phyloP scores from a whole-genome alignment of 2,888 invertebrate genomes.

The Meiosimyza platycephala region DNA sequence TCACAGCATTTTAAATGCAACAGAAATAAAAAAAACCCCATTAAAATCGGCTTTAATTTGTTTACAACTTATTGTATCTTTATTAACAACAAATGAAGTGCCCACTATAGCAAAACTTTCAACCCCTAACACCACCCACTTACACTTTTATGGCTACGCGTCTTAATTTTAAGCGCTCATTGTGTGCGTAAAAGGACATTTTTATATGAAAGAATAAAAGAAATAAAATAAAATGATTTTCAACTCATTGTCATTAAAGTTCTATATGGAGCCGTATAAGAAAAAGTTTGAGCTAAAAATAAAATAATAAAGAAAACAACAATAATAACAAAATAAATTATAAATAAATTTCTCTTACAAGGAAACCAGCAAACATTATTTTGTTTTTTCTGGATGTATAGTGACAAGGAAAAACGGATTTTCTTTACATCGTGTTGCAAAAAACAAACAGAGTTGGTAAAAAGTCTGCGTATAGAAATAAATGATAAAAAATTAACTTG shows the following conservation, averaged over 20 bases:
- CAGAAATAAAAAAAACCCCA: neutral
- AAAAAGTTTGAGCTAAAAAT: too few relatives aligned
- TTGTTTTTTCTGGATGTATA: too few relatives aligned
- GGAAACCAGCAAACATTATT: neutral
- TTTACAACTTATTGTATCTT: neutral
- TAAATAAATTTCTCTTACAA: slow-evolving; percentile 4
- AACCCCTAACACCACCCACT: neutral
- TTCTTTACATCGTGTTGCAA: too few relatives aligned
- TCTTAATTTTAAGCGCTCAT: too few relatives aligned
- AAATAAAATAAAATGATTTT: slow-evolving; percentile 18
- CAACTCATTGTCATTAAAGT: neutral
- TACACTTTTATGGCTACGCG: neutral
- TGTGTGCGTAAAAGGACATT: neutral
- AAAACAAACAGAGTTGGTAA: too few relatives aligned
- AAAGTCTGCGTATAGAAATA: too few relatives aligned
- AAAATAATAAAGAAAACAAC: too few relatives aligned
- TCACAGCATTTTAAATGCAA: neutral
- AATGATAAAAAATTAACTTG: too few relatives aligned
- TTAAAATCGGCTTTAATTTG: slow-evolving; percentile 26
- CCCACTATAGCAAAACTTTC: neutral
- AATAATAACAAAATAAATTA: too few relatives aligned
- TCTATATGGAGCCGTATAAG: too few relatives aligned
- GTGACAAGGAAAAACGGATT: too few relatives aligned
- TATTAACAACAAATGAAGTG: neutral
- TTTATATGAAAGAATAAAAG: neutral